These are phyloP conservation scores for Ditula angustiorana DNA, from an alignment of 2,888 invertebrate species.

Conservation along the genomic window DNA sequence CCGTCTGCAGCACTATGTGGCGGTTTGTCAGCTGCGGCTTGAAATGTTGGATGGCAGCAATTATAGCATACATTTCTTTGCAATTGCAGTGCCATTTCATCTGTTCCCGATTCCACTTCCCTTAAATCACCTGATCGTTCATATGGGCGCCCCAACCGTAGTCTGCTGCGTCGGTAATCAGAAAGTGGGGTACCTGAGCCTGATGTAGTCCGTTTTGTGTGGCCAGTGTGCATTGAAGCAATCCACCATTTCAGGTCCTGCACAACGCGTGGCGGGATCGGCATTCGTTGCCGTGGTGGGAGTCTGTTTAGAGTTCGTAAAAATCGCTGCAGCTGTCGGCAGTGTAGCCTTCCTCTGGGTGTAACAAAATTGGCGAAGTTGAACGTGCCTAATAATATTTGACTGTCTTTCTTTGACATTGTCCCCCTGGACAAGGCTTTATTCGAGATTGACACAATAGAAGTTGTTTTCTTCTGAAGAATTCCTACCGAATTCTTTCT, in stretches of 20 bases:
- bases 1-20: background rate
- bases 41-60: constrained; percentile 15
- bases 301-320: background rate
- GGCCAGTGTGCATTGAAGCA: background rate
- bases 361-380: constrained; percentile 36
- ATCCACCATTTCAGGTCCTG: constrained; percentile 36
- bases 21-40: background rate
- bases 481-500: background rate
- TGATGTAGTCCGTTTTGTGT: background rate
- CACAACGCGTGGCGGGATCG: background rate
- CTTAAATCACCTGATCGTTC: constrained; percentile 4
- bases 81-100: constrained; percentile 23
- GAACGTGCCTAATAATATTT: constrained; percentile 26
- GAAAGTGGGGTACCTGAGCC: constrained; percentile 9
- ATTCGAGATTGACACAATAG: background rate
- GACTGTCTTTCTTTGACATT: constrained; percentile 10
- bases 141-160: constrained; percentile 30
- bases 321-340: constrained; percentile 22
- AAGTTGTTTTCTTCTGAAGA: background rate
- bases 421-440: background rate
- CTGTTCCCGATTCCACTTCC: constrained; percentile 26
- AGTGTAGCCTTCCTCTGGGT: constrained; percentile 36
- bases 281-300: background rate
- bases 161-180: constrained; percentile 33
- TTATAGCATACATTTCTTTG: constrained; percentile 33